These are phyloP conservation scores for Rutpela maculata DNA, from an alignment of 2,888 invertebrate genomes.

Conservation along the genomic window DNA sequence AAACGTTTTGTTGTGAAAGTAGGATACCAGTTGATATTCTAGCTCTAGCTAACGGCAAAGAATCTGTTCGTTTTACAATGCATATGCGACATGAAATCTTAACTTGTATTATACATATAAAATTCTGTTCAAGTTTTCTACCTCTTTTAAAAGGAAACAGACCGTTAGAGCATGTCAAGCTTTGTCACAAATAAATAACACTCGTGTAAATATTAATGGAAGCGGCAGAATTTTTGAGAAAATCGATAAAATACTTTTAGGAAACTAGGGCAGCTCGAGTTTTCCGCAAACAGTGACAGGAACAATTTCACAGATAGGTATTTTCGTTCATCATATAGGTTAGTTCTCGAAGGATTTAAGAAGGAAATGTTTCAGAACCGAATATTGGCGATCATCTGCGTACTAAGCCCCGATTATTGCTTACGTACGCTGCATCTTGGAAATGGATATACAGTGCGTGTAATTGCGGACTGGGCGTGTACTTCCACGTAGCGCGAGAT, in stretches of 20 bases:
- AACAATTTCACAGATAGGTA: background rate
- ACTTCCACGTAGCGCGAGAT: no score
- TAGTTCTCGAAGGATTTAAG: no score
- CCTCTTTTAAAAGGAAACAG: slow-evolving; percentile 5
- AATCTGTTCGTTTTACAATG: background rate
- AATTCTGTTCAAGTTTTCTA: slow-evolving; percentile 5
- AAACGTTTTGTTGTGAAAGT: slow-evolving; percentile 17
- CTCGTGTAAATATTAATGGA: background rate
- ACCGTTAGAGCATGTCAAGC: background rate
- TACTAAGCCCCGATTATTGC: no score
- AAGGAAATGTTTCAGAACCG: no score
- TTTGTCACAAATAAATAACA: background rate
- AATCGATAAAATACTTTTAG: slow-evolving; percentile 6
- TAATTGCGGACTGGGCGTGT: no score
- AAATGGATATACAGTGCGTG: no score
- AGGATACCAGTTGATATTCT: slow-evolving; percentile 8
- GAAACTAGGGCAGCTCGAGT: slow-evolving; percentile 7
- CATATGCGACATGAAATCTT: background rate
- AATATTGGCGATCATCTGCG: no score
- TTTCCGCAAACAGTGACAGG: background rate
- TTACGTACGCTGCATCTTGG: no score
- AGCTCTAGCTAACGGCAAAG: background rate
- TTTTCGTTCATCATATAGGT: background rate
- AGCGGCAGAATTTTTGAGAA: background rate
- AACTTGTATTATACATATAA: background rate